These are phyloP conservation scores for Enteromius unitaeniatus DNA, from an alignment of 2,797 vertebrate species.

Conservation along the genomic window DNA sequence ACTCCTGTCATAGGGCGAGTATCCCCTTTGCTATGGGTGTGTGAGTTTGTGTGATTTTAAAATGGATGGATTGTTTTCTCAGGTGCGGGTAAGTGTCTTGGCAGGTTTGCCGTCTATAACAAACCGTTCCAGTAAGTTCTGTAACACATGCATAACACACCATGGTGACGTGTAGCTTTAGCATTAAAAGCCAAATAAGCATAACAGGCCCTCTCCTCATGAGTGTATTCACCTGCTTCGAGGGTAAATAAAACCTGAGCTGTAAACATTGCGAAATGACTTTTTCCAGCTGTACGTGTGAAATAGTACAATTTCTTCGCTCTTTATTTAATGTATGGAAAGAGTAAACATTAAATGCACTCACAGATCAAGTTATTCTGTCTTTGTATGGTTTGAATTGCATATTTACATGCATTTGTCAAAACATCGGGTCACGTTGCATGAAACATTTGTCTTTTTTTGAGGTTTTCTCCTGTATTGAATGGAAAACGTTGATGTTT, in stretches of 20 bases:
- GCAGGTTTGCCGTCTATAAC: conserved; percentile 38
- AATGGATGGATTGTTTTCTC: conserved; percentile 40
- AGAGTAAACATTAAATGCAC: conserved; percentile 1
- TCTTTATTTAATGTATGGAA: conserved; percentile 5
- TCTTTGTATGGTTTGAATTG: conserved; percentile 31
- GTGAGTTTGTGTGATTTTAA: conserved; percentile 34
- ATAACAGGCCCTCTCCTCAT: not conserved
- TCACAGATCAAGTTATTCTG: conserved; percentile 12
- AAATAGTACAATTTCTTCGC: not conserved
- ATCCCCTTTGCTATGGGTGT: conserved; percentile 18
- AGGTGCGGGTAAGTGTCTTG: conserved; percentile 32
- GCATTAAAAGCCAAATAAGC: conserved; percentile 20
- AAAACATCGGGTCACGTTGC: conserved; percentile 28
- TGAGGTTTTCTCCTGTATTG: conserved; percentile 5
- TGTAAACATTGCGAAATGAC: conserved; percentile 5
- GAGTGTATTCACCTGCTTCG: conserved; percentile 37
- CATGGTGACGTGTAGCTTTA: conserved; percentile 12
- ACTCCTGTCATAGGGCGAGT: conserved; percentile 34
- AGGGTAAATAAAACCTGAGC: conserved; percentile 25
- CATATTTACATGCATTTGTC: conserved; percentile 34
- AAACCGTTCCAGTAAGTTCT: not conserved
- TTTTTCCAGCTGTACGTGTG: conserved; percentile 24
- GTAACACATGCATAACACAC: not conserved
- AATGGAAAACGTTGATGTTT: conserved; percentile 11
- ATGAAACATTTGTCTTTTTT: not conserved